These are phyloP conservation scores for Tetramorium parvispinum DNA, from an alignment of 1,140 invertebrate species.

Conservation along the genomic window DNA sequence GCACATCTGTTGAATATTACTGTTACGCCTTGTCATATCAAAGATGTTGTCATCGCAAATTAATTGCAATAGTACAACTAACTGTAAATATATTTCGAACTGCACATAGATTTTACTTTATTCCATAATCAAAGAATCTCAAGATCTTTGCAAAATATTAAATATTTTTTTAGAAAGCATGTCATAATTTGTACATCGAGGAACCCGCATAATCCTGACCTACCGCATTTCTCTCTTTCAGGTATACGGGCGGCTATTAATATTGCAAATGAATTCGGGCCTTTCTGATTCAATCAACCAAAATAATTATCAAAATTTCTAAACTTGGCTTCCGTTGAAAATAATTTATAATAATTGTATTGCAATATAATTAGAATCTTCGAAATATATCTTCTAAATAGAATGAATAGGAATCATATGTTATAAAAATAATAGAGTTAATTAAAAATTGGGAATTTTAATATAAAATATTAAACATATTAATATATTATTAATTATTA, in stretches of 20 bases:
- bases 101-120: background rate
- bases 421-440: background rate
- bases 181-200: conserved; percentile 53
- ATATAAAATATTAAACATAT: background rate
- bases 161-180: conserved; percentile 8
- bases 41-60: background rate
- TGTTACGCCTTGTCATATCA: background rate
- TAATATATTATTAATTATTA: background rate
- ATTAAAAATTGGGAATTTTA: background rate
- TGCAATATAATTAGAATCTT: background rate
- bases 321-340: conserved; percentile 29
- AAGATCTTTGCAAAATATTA: background rate
- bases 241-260: conserved; percentile 54
- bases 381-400: background rate
- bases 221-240: conserved; percentile 61
- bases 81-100: background rate
- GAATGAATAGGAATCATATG: background rate
- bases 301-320: conserved; percentile 35
- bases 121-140: background rate
- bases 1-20: background rate
- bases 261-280: conserved; percentile 32
- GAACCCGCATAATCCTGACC: conserved; percentile 62
- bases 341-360: conserved; percentile 16
- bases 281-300: conserved; percentile 56
- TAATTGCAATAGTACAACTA: background rate